Evolutionary conservation across 2,797 vertebrate species (phyloP), one percentile per base, ranked within the genome.

Genomic region (Scarus forsteni): DNA sequence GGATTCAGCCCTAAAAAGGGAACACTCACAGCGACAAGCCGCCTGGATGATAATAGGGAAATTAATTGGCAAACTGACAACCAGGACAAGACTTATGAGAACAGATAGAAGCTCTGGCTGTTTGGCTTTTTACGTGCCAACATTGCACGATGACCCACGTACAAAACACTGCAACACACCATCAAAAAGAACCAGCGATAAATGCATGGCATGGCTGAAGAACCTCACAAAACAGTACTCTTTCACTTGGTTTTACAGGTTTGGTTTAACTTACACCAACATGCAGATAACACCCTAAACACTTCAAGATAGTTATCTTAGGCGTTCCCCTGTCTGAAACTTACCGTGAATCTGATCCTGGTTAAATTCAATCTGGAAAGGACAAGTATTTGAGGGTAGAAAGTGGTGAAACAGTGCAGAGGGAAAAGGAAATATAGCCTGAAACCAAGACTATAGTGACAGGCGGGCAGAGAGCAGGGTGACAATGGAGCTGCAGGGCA

Each of bases 261-360:
- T 70, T 46, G 3, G 43, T 43, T 82, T 15, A 39, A 42, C 65
- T 50, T 56, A 73, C 83, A 42, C 61, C 40, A 75, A 63, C 90
- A 92, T 92, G 90, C 92, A 91, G 83, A 79, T 80, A 80, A 85
- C 86, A 90, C 81, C 78, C 85, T 85, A 45, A 72, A 71, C 69
- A 89, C 68, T 62, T 60, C 56, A 57, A 84, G 66, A 78, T 60
- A 66, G 62, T 61, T 67, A 83, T 69, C 58, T 48, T 38, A 76
- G 45, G 18, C 52, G 62, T 44, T 3, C 60, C 66, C 40, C 58
- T 59, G 61, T 58, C 65, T 60, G 60, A 51, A 70, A 95, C 96
- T 97, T 93, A 98, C 97, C 97, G 83, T 96, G 95, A 83, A 97
- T 94, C 83, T 96, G 96, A 84, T 96, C 95, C 94, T 93, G 92